Evolutionary conservation across 2,888 invertebrate species (phyloP), one percentile per base, ranked within the genome.

Genomic region (Cyrtodaria siliqua): DNA sequence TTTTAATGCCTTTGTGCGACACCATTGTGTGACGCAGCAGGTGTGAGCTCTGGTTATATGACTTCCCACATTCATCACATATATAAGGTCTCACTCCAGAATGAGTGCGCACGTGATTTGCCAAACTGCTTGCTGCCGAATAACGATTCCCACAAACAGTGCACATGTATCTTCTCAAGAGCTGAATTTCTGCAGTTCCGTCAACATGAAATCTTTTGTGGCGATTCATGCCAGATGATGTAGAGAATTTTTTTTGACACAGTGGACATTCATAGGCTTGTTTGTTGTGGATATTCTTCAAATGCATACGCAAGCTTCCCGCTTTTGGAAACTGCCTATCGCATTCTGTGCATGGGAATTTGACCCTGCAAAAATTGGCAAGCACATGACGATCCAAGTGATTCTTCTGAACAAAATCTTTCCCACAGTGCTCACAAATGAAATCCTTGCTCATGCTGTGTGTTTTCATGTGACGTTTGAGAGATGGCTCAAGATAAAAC

Each of bases 1-100:
- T 29, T 53, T 47, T 33, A 18, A 44, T n/a, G 47, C 47, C 38
- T 50, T 49, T 1, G 33, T 74, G 74, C 9, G 44, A 8, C 18
- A 61, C 33, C 20, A 6, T n/a, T 27, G 42, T 47, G 50, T 74
- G 74, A 20, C 74, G 63, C 47, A 20, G 33, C 29, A 74, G 16
- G 27, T 64, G 68, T 12, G 49, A 44, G 9, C 24, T 50, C 47
- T 59, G 42, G 0, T 16, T 16, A 20, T 24, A 67, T 2, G n/a
- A 55, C 42, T 66, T 59, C 2, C 50, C 62, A 42, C 67, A 73
- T 4, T 8, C 23, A 16, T 66, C 38, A 66, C 59, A 53, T n/a
- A 9, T 29, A 24, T 29, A 24, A 2, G 20, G 23, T 2, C 33
- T 20, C 18, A 12, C 2, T 23, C 49, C 33, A 49, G 62, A 24